Conservation (phyloP, 2,888 invertebrate species). For the Eudasyphora cyanicolor region DNA sequence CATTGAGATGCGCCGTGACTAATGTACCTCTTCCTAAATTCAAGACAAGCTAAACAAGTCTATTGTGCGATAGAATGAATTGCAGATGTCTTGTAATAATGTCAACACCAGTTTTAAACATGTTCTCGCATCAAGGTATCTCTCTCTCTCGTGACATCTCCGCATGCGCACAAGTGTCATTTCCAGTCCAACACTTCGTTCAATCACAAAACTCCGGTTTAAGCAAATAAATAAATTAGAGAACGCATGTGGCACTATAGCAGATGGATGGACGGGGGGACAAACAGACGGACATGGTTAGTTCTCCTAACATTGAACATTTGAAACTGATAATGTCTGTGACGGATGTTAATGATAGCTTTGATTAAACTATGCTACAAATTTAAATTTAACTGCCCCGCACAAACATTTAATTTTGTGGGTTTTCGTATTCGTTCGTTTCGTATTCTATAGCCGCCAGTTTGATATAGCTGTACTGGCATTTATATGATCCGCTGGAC, state of each 20-base stretch:
- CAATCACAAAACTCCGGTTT: constrained; percentile 3
- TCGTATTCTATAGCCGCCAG: neutral
- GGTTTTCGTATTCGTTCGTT: neutral
- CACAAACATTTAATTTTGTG: constrained; percentile 12
- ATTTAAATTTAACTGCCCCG: neutral
- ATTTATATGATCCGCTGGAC: neutral
- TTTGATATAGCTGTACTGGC: constrained; percentile 9
- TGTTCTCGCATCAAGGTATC: constrained; percentile 8
- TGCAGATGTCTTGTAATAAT: neutral
- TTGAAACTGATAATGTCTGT: neutral
- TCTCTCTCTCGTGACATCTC: neutral
- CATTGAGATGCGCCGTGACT: neutral
- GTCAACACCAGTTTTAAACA: constrained; percentile 10
- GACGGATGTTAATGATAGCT: neutral
- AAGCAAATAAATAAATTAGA: neutral
- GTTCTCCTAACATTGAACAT: neutral
- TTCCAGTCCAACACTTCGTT: neutral
- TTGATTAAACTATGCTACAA: neutral
- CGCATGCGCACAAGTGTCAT: neutral
- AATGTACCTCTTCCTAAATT: constrained; percentile 1
- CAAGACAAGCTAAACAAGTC: neutral
- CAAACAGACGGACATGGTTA: neutral
- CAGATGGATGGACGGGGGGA: neutral
- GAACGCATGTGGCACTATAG: neutral
- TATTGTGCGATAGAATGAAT: neutral